Base-by-base conservation (phyloP, 2,888 invertebrate species). In the Alentia gelatinosa region DNA sequence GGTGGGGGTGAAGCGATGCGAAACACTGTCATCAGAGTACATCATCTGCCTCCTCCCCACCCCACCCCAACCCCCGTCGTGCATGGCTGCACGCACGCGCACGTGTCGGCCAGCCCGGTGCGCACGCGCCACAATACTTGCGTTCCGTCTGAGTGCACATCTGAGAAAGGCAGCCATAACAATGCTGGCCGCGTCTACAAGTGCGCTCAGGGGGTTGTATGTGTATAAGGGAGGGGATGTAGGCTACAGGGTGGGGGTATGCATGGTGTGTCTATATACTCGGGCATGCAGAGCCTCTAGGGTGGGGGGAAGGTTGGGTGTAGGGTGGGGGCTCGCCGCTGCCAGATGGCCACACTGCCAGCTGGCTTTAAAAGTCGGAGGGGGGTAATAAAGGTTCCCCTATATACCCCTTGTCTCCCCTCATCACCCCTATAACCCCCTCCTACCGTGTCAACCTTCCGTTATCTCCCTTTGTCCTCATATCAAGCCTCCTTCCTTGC, bases 11-110 rank as follows among this genome's bases (percentile, higher is more conserved):
- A 83, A 35, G 83, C 83, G 68, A 68, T 26, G 35, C 83, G 83
- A 83, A n/a, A 19, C 39, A 30, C 83, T 37, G 83, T 83, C 83
- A 83, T 83, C 83, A 83, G 23, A 39, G 83, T 83, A 83, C 83
- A 83, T 83, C 83, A 83, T 83, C 83, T 83, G 39, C 39, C 39
- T 15, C 68, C 68, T 30, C 33, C 1, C 30, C 68, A 9, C 63
- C 63, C 63, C 63, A 26, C 68, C 68, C 68, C 68, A 12, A 26
- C 68, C 68, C 68, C 68, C 68, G 68, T 68, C 68, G 30, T 30
- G 68, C 30, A 30, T 68, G 68, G 33, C 68, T 68, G 68, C 30
- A 26, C 68, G 68, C 68, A 68, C n/a, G 26, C 68, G 68, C 68
- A 30, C 68, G 68, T 68, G 30, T 68, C 68, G 56, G 47, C 23